A percentile compares a stretch with the other conserved stretches of the same genome.
Conservation (phyloP, 2,888 invertebrate species). For the Lasius platythorax region DNA sequence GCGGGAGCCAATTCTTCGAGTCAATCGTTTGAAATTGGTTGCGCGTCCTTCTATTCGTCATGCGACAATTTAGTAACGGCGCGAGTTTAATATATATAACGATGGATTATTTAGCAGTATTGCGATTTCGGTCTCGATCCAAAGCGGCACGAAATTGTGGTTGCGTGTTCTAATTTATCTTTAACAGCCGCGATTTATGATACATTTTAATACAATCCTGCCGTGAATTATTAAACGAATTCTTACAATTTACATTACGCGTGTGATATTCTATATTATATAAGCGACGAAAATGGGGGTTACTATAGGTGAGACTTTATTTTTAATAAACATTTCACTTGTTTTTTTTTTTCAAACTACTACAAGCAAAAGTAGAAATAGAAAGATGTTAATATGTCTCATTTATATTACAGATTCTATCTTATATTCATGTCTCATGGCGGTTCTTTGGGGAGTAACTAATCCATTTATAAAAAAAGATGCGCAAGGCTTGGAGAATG, state of each 20-base stretch:
- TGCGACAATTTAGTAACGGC: too few species aligned
- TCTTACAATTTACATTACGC: neutral
- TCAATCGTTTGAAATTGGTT: neutral
- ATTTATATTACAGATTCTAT: constrained; percentile 80
- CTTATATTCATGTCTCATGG: constrained; percentile 88
- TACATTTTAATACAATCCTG: neutral
- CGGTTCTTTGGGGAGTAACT: constrained; percentile 94
- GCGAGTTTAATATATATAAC: too few species aligned
- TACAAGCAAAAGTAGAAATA: neutral
- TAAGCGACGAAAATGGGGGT: constrained; percentile 32
- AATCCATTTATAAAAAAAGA: constrained; percentile 94
- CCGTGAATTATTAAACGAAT: neutral
- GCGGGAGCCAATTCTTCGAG: neutral
- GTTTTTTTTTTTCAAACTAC: neutral
- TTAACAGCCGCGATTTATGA: neutral
- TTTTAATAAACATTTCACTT: neutral
- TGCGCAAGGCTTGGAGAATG: constrained; percentile 90
- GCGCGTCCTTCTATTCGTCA: too few species aligned
- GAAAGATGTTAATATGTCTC: neutral
- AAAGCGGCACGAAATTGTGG: neutral
- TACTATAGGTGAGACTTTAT: constrained; percentile 33
- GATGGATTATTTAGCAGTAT: too few species aligned
- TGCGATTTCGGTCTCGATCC: neutral
- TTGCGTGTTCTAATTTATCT: neutral
- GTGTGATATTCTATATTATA: neutral